These are phyloP conservation scores for Colletes latitarsis DNA, from an alignment of 1,140 invertebrate genomes.

Conservation along the genomic window DNA sequence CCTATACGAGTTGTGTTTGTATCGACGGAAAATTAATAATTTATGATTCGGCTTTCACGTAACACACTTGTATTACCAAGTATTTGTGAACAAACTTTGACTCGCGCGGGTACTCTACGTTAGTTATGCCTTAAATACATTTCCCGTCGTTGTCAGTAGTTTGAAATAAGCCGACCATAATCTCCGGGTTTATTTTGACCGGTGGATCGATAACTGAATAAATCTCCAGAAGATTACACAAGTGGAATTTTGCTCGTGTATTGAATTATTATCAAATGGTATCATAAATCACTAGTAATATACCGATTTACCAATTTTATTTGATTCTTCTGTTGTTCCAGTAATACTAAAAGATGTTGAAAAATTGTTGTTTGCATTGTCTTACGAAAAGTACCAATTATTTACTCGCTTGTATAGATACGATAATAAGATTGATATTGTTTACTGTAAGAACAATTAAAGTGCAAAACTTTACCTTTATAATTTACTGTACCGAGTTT, in stretches of 20 bases:
- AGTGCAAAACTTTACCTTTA: too few relatives aligned
- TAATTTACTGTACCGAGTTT: too few relatives aligned
- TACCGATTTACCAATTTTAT: not conserved
- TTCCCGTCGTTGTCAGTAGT: not conserved
- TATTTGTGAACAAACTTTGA: constrained; percentile 33
- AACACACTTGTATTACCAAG: not conserved
- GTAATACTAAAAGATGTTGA: too few relatives aligned
- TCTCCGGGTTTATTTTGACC: not conserved
- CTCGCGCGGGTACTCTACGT: not conserved
- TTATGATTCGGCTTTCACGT: constrained; percentile 19
- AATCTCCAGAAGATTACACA: not conserved
- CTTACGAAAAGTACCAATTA: too few relatives aligned
- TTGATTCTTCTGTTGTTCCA: too few relatives aligned
- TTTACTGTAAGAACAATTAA: too few relatives aligned
- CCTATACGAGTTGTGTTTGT: not conserved
- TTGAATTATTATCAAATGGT: not conserved
- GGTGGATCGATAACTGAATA: constrained; percentile 4
- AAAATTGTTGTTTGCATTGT: not conserved
- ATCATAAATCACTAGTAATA: not conserved
- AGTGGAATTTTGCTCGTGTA: not conserved
- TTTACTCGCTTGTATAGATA: too few relatives aligned
- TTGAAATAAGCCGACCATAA: constrained; percentile 8
- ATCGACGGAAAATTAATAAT: constrained; percentile 38
- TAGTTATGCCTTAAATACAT: not conserved
- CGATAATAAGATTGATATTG: too few relatives aligned